Evolutionary conservation across 2,797 vertebrate genomes (phyloP), one percentile per base, ranked within the genome.

Genomic region (Botia kubotai): DNA sequence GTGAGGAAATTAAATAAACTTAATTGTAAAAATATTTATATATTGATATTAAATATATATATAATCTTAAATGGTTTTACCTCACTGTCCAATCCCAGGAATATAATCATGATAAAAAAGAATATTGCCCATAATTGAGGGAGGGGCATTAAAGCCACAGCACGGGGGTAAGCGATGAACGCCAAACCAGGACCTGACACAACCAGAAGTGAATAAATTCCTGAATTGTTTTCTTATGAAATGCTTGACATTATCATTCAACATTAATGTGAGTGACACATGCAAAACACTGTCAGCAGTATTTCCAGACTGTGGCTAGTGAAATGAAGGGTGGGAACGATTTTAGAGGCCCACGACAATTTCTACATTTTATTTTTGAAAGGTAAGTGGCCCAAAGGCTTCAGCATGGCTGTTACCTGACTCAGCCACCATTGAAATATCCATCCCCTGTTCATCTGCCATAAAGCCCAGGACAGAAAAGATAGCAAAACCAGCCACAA

Each of bases 401-500:
- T 23, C 14, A 72, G 5, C 6, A 33, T 4, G 23, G 12, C 13
- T 55, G 58, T 19, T 92, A 98, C 97, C 97, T 88, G 96, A 96
- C 89, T 98, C 95, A 0, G 95, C 96, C 87, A 98, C 97, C 85
- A 96, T 87, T 1, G 97, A 95, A 87, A 98, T 96, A 81, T 95
- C 94, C 39, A 98, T 84, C 0, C 93, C 94, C 82, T 98, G 97
- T 84, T 98, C 96, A 73, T 83, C 93, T 50, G 97, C 95, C 97
- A 98, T 98, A 90, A 97, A 98, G 63, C 97, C 97, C 75, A 98
- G 90, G 55, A 98, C 95, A 12, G 97, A 97, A 88, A 98, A 98
- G 84, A 98, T 96, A 79, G 96, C 97, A 78, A 98, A 98, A n/a
- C 97, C 97, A 8, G 97, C 97, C 39, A 95, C 36, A 19, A 98